phyloP scores from a whole-genome alignment of 64 coral and sea anemone genomes.

The Montipora sp. region DNA sequence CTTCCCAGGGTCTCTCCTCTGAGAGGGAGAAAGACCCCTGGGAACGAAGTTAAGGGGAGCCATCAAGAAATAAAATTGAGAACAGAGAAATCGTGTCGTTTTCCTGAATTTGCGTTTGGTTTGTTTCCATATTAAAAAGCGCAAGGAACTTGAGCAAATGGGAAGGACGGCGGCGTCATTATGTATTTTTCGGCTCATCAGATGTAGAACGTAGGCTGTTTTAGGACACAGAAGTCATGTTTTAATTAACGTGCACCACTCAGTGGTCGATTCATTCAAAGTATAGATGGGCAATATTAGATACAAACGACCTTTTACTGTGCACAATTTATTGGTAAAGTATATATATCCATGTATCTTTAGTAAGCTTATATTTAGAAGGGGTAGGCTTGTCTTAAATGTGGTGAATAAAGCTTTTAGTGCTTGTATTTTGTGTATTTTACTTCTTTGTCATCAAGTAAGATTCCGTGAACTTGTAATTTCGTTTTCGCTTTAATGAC shows the following conservation, averaged over 20 bases:
- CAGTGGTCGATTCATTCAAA: constrained; percentile 41
- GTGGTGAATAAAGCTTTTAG: constrained; percentile 45
- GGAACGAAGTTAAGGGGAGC: not conserved
- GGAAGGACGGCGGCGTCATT: not conserved
- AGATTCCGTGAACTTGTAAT: not conserved
- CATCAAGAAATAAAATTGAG: not conserved
- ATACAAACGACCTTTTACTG: constrained; percentile 12
- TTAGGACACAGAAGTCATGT: constrained; percentile 20
- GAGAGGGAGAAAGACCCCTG: not conserved
- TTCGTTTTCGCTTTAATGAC: too few relatives aligned
- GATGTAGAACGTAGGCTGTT: constrained; percentile 24
- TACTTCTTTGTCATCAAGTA: not conserved
- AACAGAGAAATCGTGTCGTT: too few relatives aligned
- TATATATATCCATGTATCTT: constrained; percentile 40
- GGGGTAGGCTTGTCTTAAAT: constrained; percentile 20
- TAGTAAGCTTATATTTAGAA: constrained; percentile 29
- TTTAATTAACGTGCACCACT: constrained; percentile 33
- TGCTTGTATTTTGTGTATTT: not conserved
- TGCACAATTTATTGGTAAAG: constrained; percentile 25
- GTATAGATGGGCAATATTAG: constrained; percentile 32
- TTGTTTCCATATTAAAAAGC: not conserved
- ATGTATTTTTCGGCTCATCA: constrained; percentile 18
- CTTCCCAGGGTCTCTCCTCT: not conserved
- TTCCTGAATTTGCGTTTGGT: not conserved
- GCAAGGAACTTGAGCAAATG: not conserved